Base-by-base conservation (phyloP, 92 coral and sea anemone genomes). In the Zoanthus solanderi region DNA sequence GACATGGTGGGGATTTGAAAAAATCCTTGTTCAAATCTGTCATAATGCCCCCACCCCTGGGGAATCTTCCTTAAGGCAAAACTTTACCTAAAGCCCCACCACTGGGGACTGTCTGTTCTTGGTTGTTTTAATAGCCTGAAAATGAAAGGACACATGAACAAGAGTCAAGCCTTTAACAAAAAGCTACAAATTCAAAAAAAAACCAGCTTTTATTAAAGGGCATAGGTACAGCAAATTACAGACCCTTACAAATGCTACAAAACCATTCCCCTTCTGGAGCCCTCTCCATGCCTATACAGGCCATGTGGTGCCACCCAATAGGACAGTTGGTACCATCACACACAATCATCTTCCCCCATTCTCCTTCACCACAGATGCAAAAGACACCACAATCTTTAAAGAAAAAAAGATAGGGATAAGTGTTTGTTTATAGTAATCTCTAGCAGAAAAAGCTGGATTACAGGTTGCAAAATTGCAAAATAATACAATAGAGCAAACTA, bases 161-260 rank as follows among this genome's bases (percentile, higher is more conserved):
- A 13, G 17, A 72, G 54, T 37, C 1, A 72, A 72, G 7, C 76
- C 18, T 72, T 71, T 71, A 71, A 71, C 75, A 72, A 72, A 72
- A 0, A 72, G 50, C 76, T 34, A 15, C 76, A 72, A 72, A 72
- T 67, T 13, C 0, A 42, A 37, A 72, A 72, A 72, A 34, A 72
- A 34, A 1, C 42, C 53, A 34, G 29, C 76, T 72, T 72, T 32
- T 72, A 13, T 34, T 34, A 72, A 72, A 72, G 29, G 50, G 1
- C 50, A 72, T 34, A 72, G 76, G 52, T 34, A 72, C 76, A 37
- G 18, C 76, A 72, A 72, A 34, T 6, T 72, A 72, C 53, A 34
- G 76, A 86, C 83, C 84, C 16, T 86, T 84, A 56, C 82, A 84
- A 44, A 84, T 15, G 72, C 79, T 71, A 15, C 88, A 84, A 54